Evolutionary conservation across 2,888 invertebrate genomes (phyloP), one percentile per base, ranked within the genome.

Genomic region (Himalopsyche anomala): DNA sequence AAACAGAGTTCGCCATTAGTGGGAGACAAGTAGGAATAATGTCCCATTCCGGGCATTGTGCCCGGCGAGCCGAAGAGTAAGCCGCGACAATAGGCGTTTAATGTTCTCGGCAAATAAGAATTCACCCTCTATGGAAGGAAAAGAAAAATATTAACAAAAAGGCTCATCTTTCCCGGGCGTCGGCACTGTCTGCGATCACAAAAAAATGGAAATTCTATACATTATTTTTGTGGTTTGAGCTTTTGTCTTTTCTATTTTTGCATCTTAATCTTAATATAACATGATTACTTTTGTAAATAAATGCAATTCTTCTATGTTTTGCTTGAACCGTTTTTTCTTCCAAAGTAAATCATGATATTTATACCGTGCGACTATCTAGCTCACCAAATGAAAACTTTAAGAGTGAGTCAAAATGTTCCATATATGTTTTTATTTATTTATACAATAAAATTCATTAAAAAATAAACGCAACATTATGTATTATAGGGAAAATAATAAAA

Each of bases 1-100:
- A 80, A 36, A 51, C 84, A 80, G 56, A 40, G 54, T 55, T 36
- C 81, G 62, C 62, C 69, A 84, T 84, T 84, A 62, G 62, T 12
- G 42, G 38, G 84, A 62, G 62, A 80, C 80, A 84, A 81, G 80
- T 17, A 80, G 55, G 17, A 45, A 62, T 28, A 36, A 38, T 40
- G 12, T 38, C 45, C 81, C n/a, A 51, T 81, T 81, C 45, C 51
- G 19, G 45, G 51, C 81, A n/a, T 51, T 51, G 42, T 51, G 19
- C 62, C 9, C 19, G 19, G 11, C 62, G 62, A 62, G 62, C 19
- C n/a, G 42, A 15, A n/a, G 42, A 81, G 81, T 28, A 62, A 17
- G 81, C 42, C 28, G 19, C 81, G 1, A 81, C 81, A 81, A 81
- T 42, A 8, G 81, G 45, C 45, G 81, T 45, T 80, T 81, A 81